phyloP scores from a whole-genome alignment of 2,113 vertebrate genomes.

The Struthidea cinerea region DNA sequence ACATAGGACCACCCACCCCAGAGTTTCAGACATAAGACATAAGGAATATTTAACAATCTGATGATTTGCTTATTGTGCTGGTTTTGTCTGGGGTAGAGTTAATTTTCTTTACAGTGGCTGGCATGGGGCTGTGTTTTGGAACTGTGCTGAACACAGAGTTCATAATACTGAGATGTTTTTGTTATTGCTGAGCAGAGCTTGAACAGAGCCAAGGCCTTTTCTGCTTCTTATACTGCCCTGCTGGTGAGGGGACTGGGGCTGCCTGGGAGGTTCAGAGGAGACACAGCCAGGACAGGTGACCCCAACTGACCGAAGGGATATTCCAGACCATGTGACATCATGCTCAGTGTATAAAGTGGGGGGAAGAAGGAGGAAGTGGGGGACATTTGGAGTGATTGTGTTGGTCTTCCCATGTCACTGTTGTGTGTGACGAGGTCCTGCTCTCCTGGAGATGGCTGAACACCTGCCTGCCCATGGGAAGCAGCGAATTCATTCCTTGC shows the following conservation, averaged over 20 bases:
- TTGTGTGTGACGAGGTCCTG: rapidly evolving
- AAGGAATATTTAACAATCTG: background rate
- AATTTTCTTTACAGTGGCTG: background rate
- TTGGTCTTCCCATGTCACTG: background rate
- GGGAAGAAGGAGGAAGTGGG: background rate
- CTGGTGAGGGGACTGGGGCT: background rate
- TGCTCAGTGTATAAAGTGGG: background rate
- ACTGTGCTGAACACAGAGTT: background rate
- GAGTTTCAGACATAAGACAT: background rate
- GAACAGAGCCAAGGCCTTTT: background rate
- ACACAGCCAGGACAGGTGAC: background rate
- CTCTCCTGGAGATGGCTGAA: background rate
- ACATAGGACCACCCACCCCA: background rate
- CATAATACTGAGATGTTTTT: background rate
- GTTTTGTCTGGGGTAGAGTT: background rate
- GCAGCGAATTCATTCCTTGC: background rate
- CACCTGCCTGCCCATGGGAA: background rate
- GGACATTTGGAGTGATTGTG: rapidly evolving
- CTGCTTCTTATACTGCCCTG: rapidly evolving
- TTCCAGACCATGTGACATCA: background rate
- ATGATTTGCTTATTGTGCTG: background rate
- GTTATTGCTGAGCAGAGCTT: background rate
- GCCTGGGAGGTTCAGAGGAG: background rate
- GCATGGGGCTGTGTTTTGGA: background rate
- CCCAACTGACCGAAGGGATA: background rate